phyloP scores from a whole-genome alignment of 37 sponge, comb jelly and placozoan species.

The Chondrosia reniformis region DNA sequence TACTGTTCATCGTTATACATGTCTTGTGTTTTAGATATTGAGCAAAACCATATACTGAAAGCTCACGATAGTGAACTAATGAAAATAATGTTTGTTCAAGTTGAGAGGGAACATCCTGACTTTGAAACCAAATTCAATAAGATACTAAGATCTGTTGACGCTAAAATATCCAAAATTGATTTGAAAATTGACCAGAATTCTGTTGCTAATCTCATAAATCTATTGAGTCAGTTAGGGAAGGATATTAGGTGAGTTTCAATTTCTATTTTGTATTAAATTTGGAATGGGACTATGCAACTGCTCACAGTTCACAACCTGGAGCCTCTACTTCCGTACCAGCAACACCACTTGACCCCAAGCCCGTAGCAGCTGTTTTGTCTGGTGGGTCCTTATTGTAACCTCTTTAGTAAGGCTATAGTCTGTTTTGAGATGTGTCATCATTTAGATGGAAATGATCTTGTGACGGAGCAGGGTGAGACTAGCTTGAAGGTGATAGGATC shows the following conservation, averaged over 20 bases:
- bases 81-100: conserved; percentile 17
- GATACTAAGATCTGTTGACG: conserved; percentile 32
- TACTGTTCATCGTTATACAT: too few species aligned
- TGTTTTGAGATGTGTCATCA: background rate
- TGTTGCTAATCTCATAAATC: conserved; percentile 27
- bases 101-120: conserved; percentile 35
- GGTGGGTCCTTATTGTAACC: too few species aligned
- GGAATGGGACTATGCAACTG: too few species aligned
- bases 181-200: conserved; percentile 32
- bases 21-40: too few species aligned
- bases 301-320: too few species aligned
- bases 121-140: conserved; percentile 18
- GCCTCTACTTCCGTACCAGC: too few species aligned
- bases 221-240: background rate
- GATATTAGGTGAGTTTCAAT: conserved; percentile 30
- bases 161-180: conserved; percentile 21
- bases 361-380: too few species aligned
- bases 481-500: conserved; percentile 15
- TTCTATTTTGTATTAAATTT: too few species aligned
- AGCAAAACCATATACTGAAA: too few species aligned
- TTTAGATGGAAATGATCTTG: background rate
- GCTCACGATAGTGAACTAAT: too few species aligned
- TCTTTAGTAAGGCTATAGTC: too few species aligned
- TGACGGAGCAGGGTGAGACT: conserved; percentile 19
- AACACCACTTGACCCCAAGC: too few species aligned